Conservation (phyloP, 2,113 vertebrate species). For the Heterochromis multidens region DNA sequence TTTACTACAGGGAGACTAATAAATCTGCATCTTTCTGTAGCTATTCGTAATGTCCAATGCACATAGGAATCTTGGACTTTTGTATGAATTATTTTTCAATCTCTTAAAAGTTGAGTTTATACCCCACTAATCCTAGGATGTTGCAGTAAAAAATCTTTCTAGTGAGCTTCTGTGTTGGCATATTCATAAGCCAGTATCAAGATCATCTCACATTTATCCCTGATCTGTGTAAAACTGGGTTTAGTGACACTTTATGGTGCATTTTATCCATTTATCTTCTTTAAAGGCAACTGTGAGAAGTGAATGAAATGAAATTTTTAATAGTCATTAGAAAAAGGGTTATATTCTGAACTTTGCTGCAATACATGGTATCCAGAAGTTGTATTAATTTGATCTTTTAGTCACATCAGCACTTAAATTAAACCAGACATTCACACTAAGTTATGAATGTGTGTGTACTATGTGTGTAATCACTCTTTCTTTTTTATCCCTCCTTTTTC, state of each 20-base stretch:
- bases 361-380: background rate
- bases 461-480: background rate
- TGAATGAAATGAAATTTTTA: background rate
- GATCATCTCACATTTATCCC: background rate
- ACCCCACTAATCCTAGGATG: background rate
- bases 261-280: background rate
- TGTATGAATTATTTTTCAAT: too few relatives aligned
- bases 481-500: slow-evolving; percentile 17
- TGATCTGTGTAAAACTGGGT: background rate
- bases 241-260: background rate
- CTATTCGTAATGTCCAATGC: background rate
- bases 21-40: background rate
- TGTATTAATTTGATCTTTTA: background rate
- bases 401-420: background rate
- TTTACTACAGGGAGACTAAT: background rate
- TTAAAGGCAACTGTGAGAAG: background rate
- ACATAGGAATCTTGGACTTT: too few relatives aligned
- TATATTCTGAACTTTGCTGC: background rate
- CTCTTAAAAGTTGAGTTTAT: too few relatives aligned
- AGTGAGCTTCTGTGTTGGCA: background rate
- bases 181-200: background rate
- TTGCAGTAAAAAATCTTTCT: background rate
- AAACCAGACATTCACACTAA: background rate
- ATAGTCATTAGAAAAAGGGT: too few relatives aligned
- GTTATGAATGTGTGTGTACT: background rate